Percentiles rank a stretch among this genome's conserved stretches.
These are phyloP conservation scores for Amphipyra tragopoginis DNA, from an alignment of 2,888 invertebrate species.

Conservation along the genomic window DNA sequence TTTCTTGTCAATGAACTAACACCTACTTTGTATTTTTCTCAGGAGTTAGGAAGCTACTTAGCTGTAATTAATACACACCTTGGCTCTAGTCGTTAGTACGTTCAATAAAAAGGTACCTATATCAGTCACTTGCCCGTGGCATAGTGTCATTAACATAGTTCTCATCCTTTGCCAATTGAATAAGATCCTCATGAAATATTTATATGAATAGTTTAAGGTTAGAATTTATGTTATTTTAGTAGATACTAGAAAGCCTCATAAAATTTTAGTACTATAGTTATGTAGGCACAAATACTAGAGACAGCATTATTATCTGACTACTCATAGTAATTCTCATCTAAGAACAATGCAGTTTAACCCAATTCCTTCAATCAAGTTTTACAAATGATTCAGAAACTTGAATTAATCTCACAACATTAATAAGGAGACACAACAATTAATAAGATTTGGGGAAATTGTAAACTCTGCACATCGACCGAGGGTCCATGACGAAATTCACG, in stretches of 20 bases:
- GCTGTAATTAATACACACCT: conserved; percentile 42
- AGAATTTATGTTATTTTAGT: conserved; percentile 4
- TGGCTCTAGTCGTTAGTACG: conserved; percentile 16
- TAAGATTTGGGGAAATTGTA: too few species aligned
- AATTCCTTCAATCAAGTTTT: conserved; percentile 53
- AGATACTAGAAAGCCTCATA: conserved; percentile 26
- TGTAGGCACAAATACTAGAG: background rate
- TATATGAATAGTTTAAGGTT: conserved; percentile 15
- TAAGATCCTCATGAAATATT: conserved; percentile 16
- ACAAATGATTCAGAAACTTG: conserved; percentile 43
- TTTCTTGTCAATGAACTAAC: conserved; percentile 33
- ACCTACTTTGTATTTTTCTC: conserved; percentile 40
- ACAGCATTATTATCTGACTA: conserved; percentile 38
- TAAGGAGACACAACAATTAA: too few species aligned
- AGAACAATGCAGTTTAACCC: conserved; percentile 49
- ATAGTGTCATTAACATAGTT: conserved; percentile 16
- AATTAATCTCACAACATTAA: conserved; percentile 3
- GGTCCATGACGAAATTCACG: too few species aligned
- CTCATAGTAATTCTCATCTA: conserved; percentile 46
- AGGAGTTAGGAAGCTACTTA: conserved; percentile 42
- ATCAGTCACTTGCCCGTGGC: conserved; percentile 38
- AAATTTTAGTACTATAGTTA: conserved; percentile 13
- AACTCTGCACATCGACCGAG: too few species aligned
- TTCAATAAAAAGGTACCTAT: conserved; percentile 17
- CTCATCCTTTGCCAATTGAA: conserved; percentile 11